These are phyloP conservation scores for Arizona elegans DNA, from an alignment of 2,113 vertebrate species.

Conservation along the genomic window DNA sequence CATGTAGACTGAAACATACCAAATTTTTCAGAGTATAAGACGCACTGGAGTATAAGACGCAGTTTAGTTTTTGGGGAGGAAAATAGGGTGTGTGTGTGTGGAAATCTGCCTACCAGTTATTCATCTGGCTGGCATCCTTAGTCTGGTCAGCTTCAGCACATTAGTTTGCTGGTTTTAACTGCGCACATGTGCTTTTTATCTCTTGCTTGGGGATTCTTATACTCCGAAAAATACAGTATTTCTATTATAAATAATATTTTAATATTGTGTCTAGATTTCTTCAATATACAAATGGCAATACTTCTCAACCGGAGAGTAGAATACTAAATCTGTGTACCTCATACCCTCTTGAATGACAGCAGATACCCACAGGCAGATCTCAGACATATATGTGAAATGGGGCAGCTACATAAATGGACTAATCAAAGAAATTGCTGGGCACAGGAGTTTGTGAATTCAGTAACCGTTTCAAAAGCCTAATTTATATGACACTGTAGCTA, in stretches of 20 bases:
- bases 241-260: not conserved
- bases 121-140: too few relatives aligned
- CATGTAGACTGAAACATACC: too few relatives aligned
- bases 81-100: too few relatives aligned
- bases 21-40: too few relatives aligned
- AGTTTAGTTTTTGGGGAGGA: too few relatives aligned
- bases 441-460: not conserved
- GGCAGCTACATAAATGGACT: not conserved
- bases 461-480: conserved; percentile 44
- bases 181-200: too few relatives aligned
- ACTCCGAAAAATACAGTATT: not conserved
- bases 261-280: not conserved
- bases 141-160: too few relatives aligned
- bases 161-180: too few relatives aligned
- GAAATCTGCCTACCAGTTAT: too few relatives aligned
- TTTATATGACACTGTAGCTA: conserved; percentile 52
- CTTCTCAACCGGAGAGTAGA: too few relatives aligned
- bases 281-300: not conserved
- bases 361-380: not conserved
- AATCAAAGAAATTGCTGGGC: not conserved
- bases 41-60: too few relatives aligned
- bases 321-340: not conserved
- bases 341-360: not conserved
- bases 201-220: too few relatives aligned
- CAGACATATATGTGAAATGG: not conserved